These are phyloP conservation scores for Ecliptopera silaceata DNA, from an alignment of 2,888 invertebrate genomes.

Conservation along the genomic window DNA sequence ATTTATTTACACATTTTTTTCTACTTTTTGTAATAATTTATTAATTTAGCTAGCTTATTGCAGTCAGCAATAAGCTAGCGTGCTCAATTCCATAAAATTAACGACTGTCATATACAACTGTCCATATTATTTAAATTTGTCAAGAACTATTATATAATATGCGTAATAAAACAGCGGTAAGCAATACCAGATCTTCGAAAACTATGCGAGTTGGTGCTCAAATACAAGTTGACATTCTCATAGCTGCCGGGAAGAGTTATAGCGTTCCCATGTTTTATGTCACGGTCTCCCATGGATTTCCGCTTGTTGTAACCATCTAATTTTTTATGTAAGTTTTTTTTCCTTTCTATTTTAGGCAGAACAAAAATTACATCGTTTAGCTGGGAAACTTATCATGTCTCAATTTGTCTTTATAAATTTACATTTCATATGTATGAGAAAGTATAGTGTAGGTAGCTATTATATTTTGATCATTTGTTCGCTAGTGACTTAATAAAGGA, in stretches of 20 bases:
- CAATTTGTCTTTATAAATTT: too few species aligned
- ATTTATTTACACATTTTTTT: too few species aligned
- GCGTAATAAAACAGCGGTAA: slow-evolving; percentile 26
- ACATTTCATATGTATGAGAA: too few species aligned
- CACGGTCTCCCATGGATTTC: slow-evolving; percentile 39
- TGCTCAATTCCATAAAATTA: not conserved
- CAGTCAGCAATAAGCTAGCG: not conserved
- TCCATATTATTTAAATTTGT: slow-evolving; percentile 3
- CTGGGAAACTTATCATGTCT: too few species aligned
- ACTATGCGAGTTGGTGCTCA: slow-evolving; percentile 36
- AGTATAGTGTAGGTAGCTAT: too few species aligned
- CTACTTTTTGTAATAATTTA: too few species aligned
- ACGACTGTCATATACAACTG: not conserved
- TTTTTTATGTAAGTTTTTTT: slow-evolving; percentile 23
- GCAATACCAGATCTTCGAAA: slow-evolving; percentile 28
- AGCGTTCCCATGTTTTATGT: slow-evolving; percentile 42
- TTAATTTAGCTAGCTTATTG: too few species aligned
- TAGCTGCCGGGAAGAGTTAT: slow-evolving; percentile 44
- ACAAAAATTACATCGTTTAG: slow-evolving; percentile 12
- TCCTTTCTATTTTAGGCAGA: slow-evolving; percentile 9
- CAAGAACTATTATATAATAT: slow-evolving; percentile 25
- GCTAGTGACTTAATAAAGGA: too few species aligned
- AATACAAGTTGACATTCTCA: slow-evolving; percentile 47
- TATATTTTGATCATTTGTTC: too few species aligned
- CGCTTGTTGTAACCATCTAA: slow-evolving; percentile 42